A percentile compares a stretch with the other conserved stretches of the same genome.
phyloP scores from a whole-genome alignment of 2,888 invertebrate species.

The Brachynemurus nebulosus region DNA sequence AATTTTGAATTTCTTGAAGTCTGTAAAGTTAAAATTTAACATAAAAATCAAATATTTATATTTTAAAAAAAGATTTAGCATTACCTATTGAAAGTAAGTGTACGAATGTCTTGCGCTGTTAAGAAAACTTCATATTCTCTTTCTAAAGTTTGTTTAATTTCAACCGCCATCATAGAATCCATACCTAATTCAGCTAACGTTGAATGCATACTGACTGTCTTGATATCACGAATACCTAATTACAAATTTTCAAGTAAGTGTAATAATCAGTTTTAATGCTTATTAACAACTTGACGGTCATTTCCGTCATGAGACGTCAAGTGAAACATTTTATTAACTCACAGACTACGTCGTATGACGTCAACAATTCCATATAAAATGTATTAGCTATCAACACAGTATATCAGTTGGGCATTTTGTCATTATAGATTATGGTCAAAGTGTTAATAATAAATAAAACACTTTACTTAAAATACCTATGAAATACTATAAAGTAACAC shows the following conservation, averaged over 20 bases:
- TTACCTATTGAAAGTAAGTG: constrained; percentile 58
- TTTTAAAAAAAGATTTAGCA: neutral
- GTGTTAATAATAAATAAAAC: too few relatives aligned
- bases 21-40: constrained; percentile 15
- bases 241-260: constrained; percentile 22
- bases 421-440: too few relatives aligned
- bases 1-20: constrained; percentile 24
- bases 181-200: constrained; percentile 84
- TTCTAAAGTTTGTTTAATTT: constrained; percentile 86
- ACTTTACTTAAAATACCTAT: neutral
- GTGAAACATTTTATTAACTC: too few relatives aligned
- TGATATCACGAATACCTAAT: constrained; percentile 53
- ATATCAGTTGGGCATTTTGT: too few relatives aligned
- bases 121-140: constrained; percentile 78
- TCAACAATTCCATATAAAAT: too few relatives aligned
- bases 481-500: too few relatives aligned
- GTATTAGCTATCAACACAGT: too few relatives aligned
- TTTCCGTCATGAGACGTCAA: too few relatives aligned
- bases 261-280: neutral
- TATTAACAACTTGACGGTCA: neutral
- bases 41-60: neutral
- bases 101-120: constrained; percentile 72
- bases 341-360: too few relatives aligned
- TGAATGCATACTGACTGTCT: constrained; percentile 52
- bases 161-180: constrained; percentile 95